These are phyloP conservation scores for Phocides pigmalion DNA, from an alignment of 1,140 invertebrate species.

Conservation along the genomic window DNA sequence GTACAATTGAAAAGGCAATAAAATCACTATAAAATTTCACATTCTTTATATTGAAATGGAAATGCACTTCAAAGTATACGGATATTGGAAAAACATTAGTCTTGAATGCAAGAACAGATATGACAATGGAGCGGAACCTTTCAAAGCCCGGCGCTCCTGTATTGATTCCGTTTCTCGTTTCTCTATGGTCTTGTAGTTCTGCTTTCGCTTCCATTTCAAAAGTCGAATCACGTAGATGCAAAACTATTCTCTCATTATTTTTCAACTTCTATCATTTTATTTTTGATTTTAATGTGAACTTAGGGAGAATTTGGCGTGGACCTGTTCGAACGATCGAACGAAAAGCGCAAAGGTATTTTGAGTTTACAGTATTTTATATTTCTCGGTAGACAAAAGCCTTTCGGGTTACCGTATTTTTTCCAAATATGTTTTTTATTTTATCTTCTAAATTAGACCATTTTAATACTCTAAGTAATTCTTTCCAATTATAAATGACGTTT, in stretches of 20 bases:
- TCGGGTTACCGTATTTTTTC: too few species aligned
- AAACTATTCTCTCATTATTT: constrained; percentile 12
- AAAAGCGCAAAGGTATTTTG: too few species aligned
- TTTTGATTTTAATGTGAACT: not conserved
- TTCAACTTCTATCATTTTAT: not conserved
- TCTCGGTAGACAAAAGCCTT: too few species aligned
- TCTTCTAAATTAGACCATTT: too few species aligned
- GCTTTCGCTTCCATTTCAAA: constrained; percentile 13
- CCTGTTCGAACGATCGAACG: too few species aligned
- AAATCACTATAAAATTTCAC: constrained; percentile 46
- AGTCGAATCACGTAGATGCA: constrained; percentile 13
- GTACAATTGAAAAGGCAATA: constrained; percentile 22
- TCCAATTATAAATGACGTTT: too few species aligned
- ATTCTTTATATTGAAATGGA: constrained; percentile 51
- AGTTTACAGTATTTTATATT: too few species aligned
- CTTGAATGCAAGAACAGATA: constrained; percentile 56
- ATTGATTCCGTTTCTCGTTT: constrained; percentile 31
- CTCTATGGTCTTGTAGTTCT: constrained; percentile 23
- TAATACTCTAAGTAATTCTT: too few species aligned
- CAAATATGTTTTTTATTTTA: too few species aligned
- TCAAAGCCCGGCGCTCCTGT: constrained; percentile 32
- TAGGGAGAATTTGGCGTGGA: not conserved
- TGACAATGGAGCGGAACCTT: constrained; percentile 51
- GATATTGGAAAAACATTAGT: constrained; percentile 73
- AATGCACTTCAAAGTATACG: constrained; percentile 62